Conservation (phyloP, 2,888 invertebrate species). For the Lepidonotus clava region DNA sequence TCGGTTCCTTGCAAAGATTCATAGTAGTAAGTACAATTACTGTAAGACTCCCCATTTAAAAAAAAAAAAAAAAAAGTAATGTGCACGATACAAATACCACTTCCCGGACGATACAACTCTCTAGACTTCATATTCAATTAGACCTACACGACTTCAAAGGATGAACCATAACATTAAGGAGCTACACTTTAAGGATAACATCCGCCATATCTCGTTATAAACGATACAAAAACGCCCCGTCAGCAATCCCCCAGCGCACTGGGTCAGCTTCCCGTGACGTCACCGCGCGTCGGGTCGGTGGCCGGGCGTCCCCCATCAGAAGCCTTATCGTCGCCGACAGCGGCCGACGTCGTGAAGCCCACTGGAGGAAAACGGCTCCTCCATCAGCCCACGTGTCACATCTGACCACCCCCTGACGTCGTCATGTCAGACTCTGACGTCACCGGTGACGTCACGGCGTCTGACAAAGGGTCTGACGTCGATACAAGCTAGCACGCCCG, state of each 20-base stretch:
- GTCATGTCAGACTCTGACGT: neutral
- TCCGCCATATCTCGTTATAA: too few species aligned
- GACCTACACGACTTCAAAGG: too few species aligned
- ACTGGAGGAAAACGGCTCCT: neutral
- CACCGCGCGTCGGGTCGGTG: neutral
- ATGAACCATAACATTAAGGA: too few species aligned
- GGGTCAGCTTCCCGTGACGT: neutral
- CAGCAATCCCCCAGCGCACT: neutral
- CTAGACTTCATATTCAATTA: too few species aligned
- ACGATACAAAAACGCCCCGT: too few species aligned
- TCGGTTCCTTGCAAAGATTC: too few species aligned
- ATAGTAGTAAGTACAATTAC: too few species aligned
- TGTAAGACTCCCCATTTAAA: too few species aligned
- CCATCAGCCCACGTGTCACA: constrained; percentile 8
- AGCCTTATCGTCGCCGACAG: constrained; percentile 10
- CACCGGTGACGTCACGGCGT: neutral
- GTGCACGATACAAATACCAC: too few species aligned
- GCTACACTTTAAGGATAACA: too few species aligned
- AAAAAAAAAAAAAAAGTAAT: too few species aligned
- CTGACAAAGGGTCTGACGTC: neutral
- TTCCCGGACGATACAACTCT: too few species aligned
- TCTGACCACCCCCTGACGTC: neutral
- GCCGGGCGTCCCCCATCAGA: neutral
- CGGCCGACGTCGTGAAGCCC: neutral
- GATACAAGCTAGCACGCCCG: neutral